These are phyloP conservation scores for Gambusia affinis DNA, from an alignment of 2,113 vertebrate species.

Conservation along the genomic window DNA sequence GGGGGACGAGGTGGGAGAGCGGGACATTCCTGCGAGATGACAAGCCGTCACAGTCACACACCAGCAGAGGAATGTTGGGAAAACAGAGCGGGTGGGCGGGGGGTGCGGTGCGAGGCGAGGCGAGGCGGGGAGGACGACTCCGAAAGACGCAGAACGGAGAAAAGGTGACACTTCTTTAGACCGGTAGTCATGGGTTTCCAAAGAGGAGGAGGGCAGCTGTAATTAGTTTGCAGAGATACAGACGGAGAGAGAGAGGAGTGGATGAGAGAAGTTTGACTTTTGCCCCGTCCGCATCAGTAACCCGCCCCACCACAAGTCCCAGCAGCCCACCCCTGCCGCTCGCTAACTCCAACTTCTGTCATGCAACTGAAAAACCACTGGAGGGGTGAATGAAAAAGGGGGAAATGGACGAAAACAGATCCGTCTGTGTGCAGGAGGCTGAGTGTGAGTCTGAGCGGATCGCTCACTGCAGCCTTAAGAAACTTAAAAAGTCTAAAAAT, in stretches of 20 bases:
- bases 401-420: conserved; percentile 63
- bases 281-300: conserved; percentile 51
- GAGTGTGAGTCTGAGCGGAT: conserved; percentile 62
- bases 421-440: conserved; percentile 35
- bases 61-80: conserved; percentile 81
- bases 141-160: conserved; percentile 49
- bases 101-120: conserved; percentile 39
- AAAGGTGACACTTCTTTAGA: conserved; percentile 76
- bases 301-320: conserved; percentile 21
- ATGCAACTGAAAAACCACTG: conserved; percentile 99
- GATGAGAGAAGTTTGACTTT: conserved; percentile 80
- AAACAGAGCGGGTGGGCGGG: conserved; percentile 71
- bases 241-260: conserved; percentile 42
- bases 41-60: conserved; percentile 84
- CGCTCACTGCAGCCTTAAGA: conserved; percentile 72
- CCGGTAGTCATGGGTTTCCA: conserved; percentile 71
- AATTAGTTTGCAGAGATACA: conserved; percentile 56
- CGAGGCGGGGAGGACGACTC: conserved; percentile 48
- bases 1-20: conserved; percentile 81
- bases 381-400: conserved; percentile 85
- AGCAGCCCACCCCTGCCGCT: conserved; percentile 73
- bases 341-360: conserved; percentile 96
- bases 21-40: conserved; percentile 83
- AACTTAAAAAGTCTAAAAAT: too few species aligned
- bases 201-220: conserved; percentile 54